These are phyloP conservation scores for Spilosoma lubricipeda DNA, from an alignment of 2,888 invertebrate genomes.

Conservation along the genomic window DNA sequence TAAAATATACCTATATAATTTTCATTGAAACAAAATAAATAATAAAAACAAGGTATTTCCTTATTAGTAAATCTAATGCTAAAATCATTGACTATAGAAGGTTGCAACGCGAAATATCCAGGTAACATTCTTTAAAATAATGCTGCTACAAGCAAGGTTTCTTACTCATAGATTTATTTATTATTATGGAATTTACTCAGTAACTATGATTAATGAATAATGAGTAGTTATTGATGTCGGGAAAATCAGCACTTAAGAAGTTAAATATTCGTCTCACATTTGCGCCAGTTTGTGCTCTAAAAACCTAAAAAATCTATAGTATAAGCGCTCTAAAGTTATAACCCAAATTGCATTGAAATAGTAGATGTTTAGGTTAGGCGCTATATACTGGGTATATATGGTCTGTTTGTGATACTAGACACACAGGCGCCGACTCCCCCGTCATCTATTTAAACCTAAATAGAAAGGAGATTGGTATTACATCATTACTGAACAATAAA, in stretches of 20 bases:
- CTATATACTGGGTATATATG: slow-evolving; percentile 42
- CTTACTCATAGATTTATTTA: slow-evolving; percentile 81
- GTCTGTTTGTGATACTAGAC: slow-evolving; percentile 28
- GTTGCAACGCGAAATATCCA: slow-evolving; percentile 76
- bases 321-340: slow-evolving; percentile 39
- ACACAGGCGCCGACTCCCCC: slow-evolving; percentile 63
- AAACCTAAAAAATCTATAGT: slow-evolving; percentile 42
- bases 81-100: slow-evolving; percentile 84
- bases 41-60: slow-evolving; percentile 85
- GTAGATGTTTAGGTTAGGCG: slow-evolving; percentile 24
- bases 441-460: slow-evolving; percentile 75
- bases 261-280: slow-evolving; percentile 26
- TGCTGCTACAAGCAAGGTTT: slow-evolving; percentile 83
- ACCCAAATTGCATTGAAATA: slow-evolving; percentile 16
- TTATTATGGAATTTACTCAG: slow-evolving; percentile 85
- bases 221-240: slow-evolving; percentile 67
- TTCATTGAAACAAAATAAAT: slow-evolving; percentile 85
- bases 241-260: slow-evolving; percentile 61
- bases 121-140: slow-evolving; percentile 82
- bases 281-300: slow-evolving; percentile 40
- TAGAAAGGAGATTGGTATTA: slow-evolving; percentile 75
- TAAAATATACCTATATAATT: slow-evolving; percentile 86
- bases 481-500: slow-evolving; percentile 76
- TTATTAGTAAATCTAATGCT: slow-evolving; percentile 81
- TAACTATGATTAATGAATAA: slow-evolving; percentile 81